These are phyloP conservation scores for Cacatua alba DNA, from an alignment of 2,113 vertebrate species.

Conservation along the genomic window DNA sequence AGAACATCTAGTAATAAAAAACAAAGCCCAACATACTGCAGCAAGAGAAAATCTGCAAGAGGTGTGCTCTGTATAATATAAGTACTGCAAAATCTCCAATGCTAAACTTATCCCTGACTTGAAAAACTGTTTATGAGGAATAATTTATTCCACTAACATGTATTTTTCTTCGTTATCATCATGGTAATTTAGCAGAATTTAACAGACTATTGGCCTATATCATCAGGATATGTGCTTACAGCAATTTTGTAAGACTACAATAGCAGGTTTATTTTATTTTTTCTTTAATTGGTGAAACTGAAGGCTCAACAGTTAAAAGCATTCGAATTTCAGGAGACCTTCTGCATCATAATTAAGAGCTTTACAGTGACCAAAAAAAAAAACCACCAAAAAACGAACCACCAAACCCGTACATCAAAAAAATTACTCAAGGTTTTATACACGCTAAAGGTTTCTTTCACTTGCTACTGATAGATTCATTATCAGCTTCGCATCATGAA, in stretches of 20 bases:
- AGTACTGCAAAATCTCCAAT: not conserved
- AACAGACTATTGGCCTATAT: too few relatives aligned
- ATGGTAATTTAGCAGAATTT: too few relatives aligned
- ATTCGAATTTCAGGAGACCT: not conserved
- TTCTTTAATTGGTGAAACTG: too few relatives aligned
- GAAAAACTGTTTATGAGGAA: too few relatives aligned
- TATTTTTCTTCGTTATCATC: too few relatives aligned
- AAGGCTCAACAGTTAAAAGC: not conserved
- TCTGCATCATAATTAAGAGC: not conserved
- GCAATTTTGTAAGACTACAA: too few relatives aligned
- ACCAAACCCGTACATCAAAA: fast-evolving
- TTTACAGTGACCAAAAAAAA: not conserved
- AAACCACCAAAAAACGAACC: not conserved
- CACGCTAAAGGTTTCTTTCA: not conserved
- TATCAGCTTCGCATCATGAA: not conserved
- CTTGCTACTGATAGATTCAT: not conserved
- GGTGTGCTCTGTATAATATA: not conserved
- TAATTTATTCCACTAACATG: too few relatives aligned
- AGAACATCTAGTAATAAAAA: not conserved
- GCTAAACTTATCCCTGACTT: not conserved
- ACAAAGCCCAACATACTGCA: not conserved
- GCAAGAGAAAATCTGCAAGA: not conserved
- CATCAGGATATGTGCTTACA: too few relatives aligned
- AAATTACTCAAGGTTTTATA: not conserved
- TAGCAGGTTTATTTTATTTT: too few relatives aligned